phyloP scores from a whole-genome alignment of 2,113 vertebrate genomes.

The Tachysurus vachellii region DNA sequence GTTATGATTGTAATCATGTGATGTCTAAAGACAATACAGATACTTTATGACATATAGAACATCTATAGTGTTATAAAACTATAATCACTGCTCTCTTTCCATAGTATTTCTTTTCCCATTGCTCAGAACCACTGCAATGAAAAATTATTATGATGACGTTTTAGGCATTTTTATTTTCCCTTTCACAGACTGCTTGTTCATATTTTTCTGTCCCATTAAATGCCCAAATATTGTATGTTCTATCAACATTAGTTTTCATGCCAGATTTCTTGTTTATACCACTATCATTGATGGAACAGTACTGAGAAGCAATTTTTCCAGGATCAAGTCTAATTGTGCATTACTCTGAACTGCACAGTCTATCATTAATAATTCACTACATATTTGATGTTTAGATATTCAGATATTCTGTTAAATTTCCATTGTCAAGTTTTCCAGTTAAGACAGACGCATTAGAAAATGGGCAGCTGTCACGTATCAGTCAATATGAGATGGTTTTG shows the following conservation, averaged over 20 bases:
- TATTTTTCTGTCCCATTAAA: not conserved
- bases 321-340: not conserved
- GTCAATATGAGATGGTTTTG: not conserved
- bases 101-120: not conserved
- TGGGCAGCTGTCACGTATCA: not conserved
- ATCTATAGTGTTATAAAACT: constrained; percentile 24
- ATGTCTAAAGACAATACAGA: too few relatives aligned
- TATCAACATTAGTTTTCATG: not conserved
- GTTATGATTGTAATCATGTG: too few relatives aligned
- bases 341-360: not conserved
- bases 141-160: constrained; percentile 6
- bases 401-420: not conserved
- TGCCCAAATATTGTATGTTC: not conserved
- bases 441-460: not conserved
- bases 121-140: not conserved
- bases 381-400: not conserved
- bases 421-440: not conserved
- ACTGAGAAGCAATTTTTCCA: not conserved
- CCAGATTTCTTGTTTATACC: constrained; percentile 5
- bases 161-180: not conserved
- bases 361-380: not conserved
- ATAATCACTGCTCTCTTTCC: not conserved
- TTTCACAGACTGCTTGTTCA: not conserved
- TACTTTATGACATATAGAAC: not conserved
- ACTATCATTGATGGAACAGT: not conserved